A percentile compares a stretch with the other conserved stretches of the same genome.
Conservation (phyloP, 2,797 vertebrate species). For the Schizothorax lantsangensis region DNA sequence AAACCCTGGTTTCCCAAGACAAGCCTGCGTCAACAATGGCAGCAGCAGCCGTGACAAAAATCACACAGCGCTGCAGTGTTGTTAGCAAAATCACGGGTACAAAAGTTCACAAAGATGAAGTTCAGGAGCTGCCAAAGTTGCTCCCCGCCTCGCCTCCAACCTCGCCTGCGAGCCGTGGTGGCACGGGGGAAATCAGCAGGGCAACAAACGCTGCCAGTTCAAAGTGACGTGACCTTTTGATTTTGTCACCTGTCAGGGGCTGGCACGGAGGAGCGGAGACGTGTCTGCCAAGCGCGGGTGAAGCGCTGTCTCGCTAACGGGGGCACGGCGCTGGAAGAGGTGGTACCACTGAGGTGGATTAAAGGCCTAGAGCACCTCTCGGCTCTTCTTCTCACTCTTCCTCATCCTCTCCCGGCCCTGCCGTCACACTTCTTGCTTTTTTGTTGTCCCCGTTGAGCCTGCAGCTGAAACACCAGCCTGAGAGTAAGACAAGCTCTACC, state of each 20-base stretch:
- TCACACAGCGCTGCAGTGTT: conserved; percentile 67
- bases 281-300: conserved; percentile 72
- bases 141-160: conserved; percentile 79
- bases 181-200: conserved; percentile 91
- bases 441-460: conserved; percentile 55
- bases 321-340: conserved; percentile 52
- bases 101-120: conserved; percentile 81
- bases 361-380: conserved; percentile 59
- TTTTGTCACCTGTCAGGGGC: conserved; percentile 96
- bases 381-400: conserved; percentile 52
- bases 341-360: conserved; percentile 65
- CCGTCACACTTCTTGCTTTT: conserved; percentile 53
- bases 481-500: conserved; percentile 52
- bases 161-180: conserved; percentile 71
- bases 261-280: conserved; percentile 78
- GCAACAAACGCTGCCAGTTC: conserved; percentile 95
- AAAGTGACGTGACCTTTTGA: conserved; percentile 98
- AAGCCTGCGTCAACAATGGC: conserved; percentile 68
- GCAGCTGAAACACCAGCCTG: conserved; percentile 52
- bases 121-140: conserved; percentile 61
- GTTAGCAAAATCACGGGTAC: conserved; percentile 78
- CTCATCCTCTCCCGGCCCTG: conserved; percentile 54
- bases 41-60: conserved; percentile 63
- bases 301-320: conserved; percentile 54
- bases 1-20: conserved; percentile 64